Evolutionary conservation across 2,888 invertebrate species (phyloP), one percentile per base, ranked within the genome.

Genomic region (Drosophila acutilabella): DNA sequence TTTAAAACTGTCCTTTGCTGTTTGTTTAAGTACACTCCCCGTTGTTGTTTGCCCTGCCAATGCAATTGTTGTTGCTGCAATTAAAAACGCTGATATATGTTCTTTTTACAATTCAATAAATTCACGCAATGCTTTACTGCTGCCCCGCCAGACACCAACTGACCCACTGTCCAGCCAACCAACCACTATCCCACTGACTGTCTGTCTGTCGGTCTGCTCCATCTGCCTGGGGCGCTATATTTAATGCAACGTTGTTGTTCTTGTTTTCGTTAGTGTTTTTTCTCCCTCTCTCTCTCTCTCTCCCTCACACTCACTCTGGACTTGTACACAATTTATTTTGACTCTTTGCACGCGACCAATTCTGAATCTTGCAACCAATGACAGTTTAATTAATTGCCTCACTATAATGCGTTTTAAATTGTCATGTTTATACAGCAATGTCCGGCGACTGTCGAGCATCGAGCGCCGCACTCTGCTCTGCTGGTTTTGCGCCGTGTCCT

Each of bases 11-110:
- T 74, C 83, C 76, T 47, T 23, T 33, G 65, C 48, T 85, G 69
- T 82, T 85, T 88, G 70, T 67, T 81, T 73, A 88, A 75, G 54
- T 61, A 60, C 41, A 48, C 50, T 67, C 45, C 70, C 60, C 44
- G 51, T 57, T 52, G 56, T 57, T 58, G 64, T 60, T 69, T 64
- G 50, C 58, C 23, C 20, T 51, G 44, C 45, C n/a, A 44, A 53
- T 50, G 57, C 70, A 58, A 48, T 64, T 64, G 54, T 56, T 36
- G 56, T 56, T 41, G 51, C 70, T 68, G 88, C 89, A 85, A 89
- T 85, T 89, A 84, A 88, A 87, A 89, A 69, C 84, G 89, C 89
- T 87, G 89, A 87, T 87, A 89, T 87, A 87, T 89, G 87, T 83
- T 74, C 76, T 83, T 89, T 87, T 87, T 87, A 83, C 86, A 88